phyloP scores from a whole-genome alignment of 2,113 vertebrate genomes.

The Lampris megalopsis region DNA sequence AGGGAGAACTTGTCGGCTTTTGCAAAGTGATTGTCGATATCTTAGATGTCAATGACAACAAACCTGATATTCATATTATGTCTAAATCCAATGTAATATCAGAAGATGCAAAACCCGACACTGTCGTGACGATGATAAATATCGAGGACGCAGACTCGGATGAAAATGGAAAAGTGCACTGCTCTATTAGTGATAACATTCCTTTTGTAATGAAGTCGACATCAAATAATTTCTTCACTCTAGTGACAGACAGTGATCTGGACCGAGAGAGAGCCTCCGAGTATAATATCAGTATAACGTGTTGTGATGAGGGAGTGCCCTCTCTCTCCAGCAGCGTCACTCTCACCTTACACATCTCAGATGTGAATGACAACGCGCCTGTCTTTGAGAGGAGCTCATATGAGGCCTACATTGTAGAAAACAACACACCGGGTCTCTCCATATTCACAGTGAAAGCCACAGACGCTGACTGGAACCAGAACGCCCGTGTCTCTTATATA shows the following conservation, averaged over 20 bases:
- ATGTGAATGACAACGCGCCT: too few relatives aligned
- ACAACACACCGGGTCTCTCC: too few relatives aligned
- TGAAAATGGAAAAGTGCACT: slow-evolving; percentile 49
- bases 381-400: too few relatives aligned
- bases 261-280: too few relatives aligned
- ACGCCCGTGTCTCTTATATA: too few relatives aligned
- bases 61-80: slow-evolving; percentile 69
- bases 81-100: slow-evolving; percentile 50
- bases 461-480: too few relatives aligned
- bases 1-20: slow-evolving; percentile 57
- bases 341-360: too few relatives aligned
- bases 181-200: slow-evolving; percentile 30
- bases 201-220: slow-evolving; percentile 54
- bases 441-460: too few relatives aligned
- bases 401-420: too few relatives aligned
- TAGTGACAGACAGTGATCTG: slow-evolving; percentile 20
- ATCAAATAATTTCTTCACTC: slow-evolving; percentile 62
- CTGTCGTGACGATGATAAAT: slow-evolving; percentile 51
- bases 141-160: slow-evolving; percentile 54
- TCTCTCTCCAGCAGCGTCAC: too few relatives aligned
- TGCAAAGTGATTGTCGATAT: slow-evolving; percentile 75
- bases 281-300: too few relatives aligned
- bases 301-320: too few relatives aligned
- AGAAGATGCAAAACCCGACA: slow-evolving; percentile 41
- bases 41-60: slow-evolving; percentile 79